Evolutionary conservation across 1,140 invertebrate genomes (phyloP), one percentile per base, ranked within the genome.

Genomic region (Muscidifurax raptorellus): DNA sequence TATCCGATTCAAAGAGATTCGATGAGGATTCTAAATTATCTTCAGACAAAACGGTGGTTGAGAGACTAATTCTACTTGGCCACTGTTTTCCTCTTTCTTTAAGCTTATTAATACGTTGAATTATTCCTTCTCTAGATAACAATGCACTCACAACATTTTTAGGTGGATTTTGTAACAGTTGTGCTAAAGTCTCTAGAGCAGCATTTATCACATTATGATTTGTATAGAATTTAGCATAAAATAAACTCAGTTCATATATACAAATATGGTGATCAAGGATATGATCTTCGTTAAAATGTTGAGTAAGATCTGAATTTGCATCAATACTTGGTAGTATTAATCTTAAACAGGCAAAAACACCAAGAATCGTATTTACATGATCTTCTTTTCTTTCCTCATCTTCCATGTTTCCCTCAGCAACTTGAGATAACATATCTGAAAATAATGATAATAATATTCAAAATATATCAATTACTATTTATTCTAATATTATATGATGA

Each of bases 161-260:
- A 27, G 94, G 94, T 13, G 95, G 95, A 84, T 94, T 94, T 77
- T 95, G 95, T 0, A 98, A 90, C 5, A 98, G 89, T 83, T 96
- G 95, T 75, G 95, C 95, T 18, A 98, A 92, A 36, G 96, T 96
- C 93, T 98, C 97, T 86, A 98, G 93, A 27, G 96, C 94, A 10
- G 96, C 94, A 86, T 97, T 97, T 78, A 97, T 94, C n/a, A 97
- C 94, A 92, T 98, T 98, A 90, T 98, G 97, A 91, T 98, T 96
- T 2, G 92, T 91, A 89, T 96, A 95, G 28, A 91, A 93, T 79
- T 95, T 94, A 40, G 95, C 94, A 90, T 96, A 96, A 89, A 96
- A 93, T 27, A 98, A 89, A 89, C 96, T 96, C n/a, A 97, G 91
- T 90, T 98, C 96, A 91, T 97, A 98, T 25, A 98, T 94, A 95